Percentiles rank a stretch among this genome's conserved stretches.
phyloP scores from a whole-genome alignment of 2,797 vertebrate species.

The Vultur gryphus region DNA sequence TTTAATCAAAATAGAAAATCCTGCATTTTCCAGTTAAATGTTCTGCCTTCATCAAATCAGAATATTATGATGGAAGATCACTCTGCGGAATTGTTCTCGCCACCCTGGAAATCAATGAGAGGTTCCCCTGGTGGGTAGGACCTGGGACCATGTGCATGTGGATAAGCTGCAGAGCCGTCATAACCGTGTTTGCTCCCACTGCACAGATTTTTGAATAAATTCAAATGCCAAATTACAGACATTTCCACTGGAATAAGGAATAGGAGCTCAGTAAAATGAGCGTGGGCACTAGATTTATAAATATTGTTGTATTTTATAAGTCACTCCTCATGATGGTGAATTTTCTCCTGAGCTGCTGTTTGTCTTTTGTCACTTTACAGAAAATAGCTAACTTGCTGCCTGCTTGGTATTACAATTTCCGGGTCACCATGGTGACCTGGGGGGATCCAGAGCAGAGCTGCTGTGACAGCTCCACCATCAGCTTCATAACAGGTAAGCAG shows the following conservation, averaged over 20 bases:
- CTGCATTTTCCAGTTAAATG: neutral
- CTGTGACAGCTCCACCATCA: constrained; percentile 89
- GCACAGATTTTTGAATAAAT: neutral
- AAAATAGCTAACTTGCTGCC: constrained; percentile 89
- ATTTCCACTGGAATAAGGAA: neutral
- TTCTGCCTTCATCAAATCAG: neutral
- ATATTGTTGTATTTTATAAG: neutral
- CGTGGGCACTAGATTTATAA: neutral
- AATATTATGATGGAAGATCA: neutral
- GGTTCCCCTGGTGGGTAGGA: accelerated
- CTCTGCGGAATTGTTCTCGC: accelerated
- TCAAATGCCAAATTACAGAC: neutral
- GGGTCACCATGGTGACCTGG: constrained; percentile 96
- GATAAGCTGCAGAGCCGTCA: neutral
- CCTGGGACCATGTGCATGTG: accelerated
- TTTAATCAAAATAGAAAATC: neutral
- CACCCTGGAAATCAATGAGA: neutral
- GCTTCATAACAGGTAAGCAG: constrained; percentile 88
- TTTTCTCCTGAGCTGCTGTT: neutral
- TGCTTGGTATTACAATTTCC: constrained; percentile 95
- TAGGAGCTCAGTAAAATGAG: neutral
- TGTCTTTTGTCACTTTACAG: constrained; percentile 66
- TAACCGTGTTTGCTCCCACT: neutral
- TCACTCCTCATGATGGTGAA: accelerated
- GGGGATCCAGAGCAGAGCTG: constrained; percentile 89